Conservation (phyloP, 2,797 vertebrate genomes). For the Poeciliopsis paucimaculata region DNA sequence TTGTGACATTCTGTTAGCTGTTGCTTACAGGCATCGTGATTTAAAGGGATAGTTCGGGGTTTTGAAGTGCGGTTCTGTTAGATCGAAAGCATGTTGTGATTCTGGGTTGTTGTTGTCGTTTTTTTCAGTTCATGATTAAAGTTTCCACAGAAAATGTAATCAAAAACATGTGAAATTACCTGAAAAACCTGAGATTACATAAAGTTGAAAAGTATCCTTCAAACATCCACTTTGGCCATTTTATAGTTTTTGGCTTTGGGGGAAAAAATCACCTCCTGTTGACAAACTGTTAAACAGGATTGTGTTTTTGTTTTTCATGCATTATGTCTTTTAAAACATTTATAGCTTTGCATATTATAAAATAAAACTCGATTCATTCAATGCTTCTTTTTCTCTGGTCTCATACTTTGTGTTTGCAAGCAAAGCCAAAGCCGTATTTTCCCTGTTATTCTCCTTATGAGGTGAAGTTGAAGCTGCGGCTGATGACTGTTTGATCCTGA, state of each 20-base stretch:
- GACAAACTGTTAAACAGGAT: not conserved
- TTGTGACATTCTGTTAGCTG: not conserved
- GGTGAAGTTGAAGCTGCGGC: conserved; percentile 27
- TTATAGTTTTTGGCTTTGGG: not conserved
- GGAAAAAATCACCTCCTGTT: not conserved
- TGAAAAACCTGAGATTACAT: not conserved
- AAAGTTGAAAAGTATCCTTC: not conserved
- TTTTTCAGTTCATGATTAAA: no score
- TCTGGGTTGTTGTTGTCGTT: not conserved
- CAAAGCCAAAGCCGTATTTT: conserved; percentile 4
- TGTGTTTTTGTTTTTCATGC: not conserved
- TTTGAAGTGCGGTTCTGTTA: not conserved
- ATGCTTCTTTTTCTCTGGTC: not conserved
- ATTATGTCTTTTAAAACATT: not conserved
- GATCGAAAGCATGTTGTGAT: not conserved
- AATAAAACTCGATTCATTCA: not conserved
- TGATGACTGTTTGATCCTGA: conserved; percentile 29
- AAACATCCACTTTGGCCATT: not conserved
- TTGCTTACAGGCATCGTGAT: not conserved
- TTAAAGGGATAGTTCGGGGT: not conserved
- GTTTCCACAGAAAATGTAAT: no score
- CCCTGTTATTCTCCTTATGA: conserved; percentile 5
- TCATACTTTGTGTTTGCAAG: not conserved
- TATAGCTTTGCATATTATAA: not conserved
- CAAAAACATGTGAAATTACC: no score